Conservation (phyloP, 2,888 invertebrate genomes). For the Epicampocera succincta region DNA sequence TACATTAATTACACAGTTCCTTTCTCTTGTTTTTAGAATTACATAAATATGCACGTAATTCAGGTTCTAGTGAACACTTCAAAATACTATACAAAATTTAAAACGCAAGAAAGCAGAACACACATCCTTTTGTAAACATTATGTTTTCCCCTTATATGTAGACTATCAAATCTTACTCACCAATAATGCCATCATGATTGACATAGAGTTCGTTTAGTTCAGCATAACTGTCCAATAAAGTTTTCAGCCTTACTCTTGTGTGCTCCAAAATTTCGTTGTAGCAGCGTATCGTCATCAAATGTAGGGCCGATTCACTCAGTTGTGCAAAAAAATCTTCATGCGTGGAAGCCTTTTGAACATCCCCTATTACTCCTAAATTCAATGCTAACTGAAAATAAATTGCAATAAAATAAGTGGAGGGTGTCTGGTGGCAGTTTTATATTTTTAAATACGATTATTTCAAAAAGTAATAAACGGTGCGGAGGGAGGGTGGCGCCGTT, state of each 20-base stretch:
- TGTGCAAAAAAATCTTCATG: slow-evolving; percentile 82
- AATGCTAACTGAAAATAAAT: slow-evolving; percentile 75
- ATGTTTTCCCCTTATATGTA: too few relatives aligned
- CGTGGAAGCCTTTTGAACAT: slow-evolving; percentile 79
- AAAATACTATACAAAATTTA: too few relatives aligned
- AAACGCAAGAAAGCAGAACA: too few relatives aligned
- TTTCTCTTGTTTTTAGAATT: too few relatives aligned
- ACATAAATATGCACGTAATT: too few relatives aligned
- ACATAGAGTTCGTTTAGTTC: slow-evolving; percentile 79
- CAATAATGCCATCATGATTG: slow-evolving; percentile 80
- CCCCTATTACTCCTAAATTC: slow-evolving; percentile 77
- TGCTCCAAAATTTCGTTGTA: slow-evolving; percentile 79
- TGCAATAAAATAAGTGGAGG: background rate
- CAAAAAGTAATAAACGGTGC: too few relatives aligned
- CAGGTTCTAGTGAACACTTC: too few relatives aligned
- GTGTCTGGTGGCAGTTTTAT: too few relatives aligned
- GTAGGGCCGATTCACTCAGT: slow-evolving; percentile 78
- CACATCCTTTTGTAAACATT: too few relatives aligned
- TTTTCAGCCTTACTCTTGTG: slow-evolving; percentile 77
- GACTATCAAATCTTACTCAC: slow-evolving; percentile 61
- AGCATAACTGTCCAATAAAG: slow-evolving; percentile 75
- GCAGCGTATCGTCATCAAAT: slow-evolving; percentile 75
- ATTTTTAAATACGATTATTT: too few relatives aligned
- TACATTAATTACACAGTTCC: too few relatives aligned
- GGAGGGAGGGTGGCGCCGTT: too few relatives aligned